Evolutionary conservation across 2,797 vertebrate species (phyloP).

Genomic region (Natrix natrix): DNA sequence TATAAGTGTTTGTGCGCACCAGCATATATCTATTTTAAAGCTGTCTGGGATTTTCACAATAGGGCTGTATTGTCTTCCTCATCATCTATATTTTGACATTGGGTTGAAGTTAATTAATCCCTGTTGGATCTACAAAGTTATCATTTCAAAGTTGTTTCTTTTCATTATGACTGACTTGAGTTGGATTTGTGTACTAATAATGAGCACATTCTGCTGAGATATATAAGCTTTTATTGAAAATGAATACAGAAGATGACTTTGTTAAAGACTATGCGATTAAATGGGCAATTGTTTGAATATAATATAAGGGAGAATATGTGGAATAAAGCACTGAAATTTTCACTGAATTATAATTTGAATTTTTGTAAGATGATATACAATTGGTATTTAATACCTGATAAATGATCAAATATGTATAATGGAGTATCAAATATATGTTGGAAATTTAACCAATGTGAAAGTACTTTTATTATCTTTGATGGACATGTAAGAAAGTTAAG

Average conservation of each 20-base stretch:
- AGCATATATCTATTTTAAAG: neutral
- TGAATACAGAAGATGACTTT: neutral
- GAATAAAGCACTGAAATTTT: neutral
- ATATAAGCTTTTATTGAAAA: neutral
- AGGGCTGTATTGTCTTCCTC: neutral
- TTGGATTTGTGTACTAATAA: neutral
- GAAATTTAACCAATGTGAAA: neutral
- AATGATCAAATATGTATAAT: too few relatives aligned
- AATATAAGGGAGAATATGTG: neutral
- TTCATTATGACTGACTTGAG: neutral
- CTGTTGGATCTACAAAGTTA: neutral
- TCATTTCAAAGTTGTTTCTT: neutral
- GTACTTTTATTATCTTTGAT: neutral
- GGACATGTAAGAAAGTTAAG: neutral
- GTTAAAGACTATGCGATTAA: neutral
- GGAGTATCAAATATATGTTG: neutral
- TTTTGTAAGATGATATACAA: neutral
- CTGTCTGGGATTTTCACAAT: neutral
- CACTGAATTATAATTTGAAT: neutral
- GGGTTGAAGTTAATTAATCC: neutral
- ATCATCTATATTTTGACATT: neutral
- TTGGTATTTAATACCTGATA: neutral
- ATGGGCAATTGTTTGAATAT: neutral
- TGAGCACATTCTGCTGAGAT: neutral
- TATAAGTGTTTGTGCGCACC: neutral